phyloP scores from a whole-genome alignment of 2,888 invertebrate species.

The Perizoma affinitatum region DNA sequence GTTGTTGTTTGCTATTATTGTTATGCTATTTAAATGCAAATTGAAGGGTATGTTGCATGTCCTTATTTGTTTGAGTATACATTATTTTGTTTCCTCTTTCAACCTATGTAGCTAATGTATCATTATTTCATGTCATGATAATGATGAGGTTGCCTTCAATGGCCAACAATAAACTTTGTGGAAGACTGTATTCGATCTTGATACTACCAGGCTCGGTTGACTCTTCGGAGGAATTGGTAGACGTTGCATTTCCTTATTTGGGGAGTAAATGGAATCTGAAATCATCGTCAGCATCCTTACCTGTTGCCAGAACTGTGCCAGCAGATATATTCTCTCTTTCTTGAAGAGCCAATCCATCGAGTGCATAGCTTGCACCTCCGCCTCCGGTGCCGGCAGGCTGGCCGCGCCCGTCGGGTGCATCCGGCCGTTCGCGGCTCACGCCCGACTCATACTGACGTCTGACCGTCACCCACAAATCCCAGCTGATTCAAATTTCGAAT shows the following conservation, averaged over 20 bases:
- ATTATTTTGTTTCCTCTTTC: background rate
- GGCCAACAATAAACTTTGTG: no score
- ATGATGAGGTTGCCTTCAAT: no score
- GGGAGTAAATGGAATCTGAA: background rate
- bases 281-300: slow-evolving; percentile 79
- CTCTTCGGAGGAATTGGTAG: no score
- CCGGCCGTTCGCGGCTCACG: slow-evolving; percentile 78
- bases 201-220: background rate
- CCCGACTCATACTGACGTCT: slow-evolving; percentile 62
- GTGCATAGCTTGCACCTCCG: slow-evolving; percentile 97
- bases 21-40: slow-evolving; percentile 39
- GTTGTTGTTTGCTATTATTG: slow-evolving; percentile 42
- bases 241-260: no score
- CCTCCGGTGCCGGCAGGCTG: slow-evolving; percentile 91
- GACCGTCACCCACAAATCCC: slow-evolving; percentile 43
- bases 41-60: slow-evolving; percentile 22
- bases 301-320: slow-evolving; percentile 98
- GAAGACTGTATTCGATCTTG: slow-evolving; percentile 3
- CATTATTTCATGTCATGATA: no score
- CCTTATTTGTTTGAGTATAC: no score
- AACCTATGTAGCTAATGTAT: no score
- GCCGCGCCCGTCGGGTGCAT: slow-evolving; percentile 91
- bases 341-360: slow-evolving; percentile 98
- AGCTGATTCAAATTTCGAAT: slow-evolving; percentile 47
- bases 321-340: slow-evolving; percentile 96